phyloP scores from a whole-genome alignment of 1,140 invertebrate species.

The Mercenaria mercenaria region DNA sequence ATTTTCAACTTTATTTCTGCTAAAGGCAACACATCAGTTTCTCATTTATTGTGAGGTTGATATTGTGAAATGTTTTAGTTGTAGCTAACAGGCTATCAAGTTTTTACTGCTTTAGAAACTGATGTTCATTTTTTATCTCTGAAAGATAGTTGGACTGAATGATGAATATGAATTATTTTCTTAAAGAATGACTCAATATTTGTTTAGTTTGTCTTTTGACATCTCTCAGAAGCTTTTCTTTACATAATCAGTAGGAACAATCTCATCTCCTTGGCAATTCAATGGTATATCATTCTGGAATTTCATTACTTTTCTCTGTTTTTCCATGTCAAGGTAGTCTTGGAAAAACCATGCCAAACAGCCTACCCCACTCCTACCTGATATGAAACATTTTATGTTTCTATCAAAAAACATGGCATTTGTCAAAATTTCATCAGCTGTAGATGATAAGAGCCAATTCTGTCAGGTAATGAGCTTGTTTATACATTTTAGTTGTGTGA shows the following conservation, averaged over 20 bases:
- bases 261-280: background rate
- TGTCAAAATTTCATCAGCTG: conserved; percentile 42
- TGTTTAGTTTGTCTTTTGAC: background rate
- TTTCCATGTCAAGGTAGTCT: background rate
- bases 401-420: conserved; percentile 32
- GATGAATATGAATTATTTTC: background rate
- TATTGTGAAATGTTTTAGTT: background rate
- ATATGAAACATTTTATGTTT: conserved; percentile 39
- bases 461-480: conserved; percentile 6
- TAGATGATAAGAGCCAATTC: background rate
- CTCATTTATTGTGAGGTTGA: background rate
- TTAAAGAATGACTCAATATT: conserved; percentile 27
- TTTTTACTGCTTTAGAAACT: background rate
- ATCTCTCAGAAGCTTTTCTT: background rate
- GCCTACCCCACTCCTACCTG: background rate
- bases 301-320: background rate
- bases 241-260: background rate
- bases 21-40: too few species aligned
- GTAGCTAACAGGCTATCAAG: background rate
- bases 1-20: too few species aligned
- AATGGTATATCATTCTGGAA: background rate
- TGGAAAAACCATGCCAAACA: background rate
- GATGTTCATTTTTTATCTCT: background rate
- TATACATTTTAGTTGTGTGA: conserved; percentile 10
- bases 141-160: background rate